Percentiles rank a stretch among this genome's conserved stretches.
Conservation (phyloP, 1,140 invertebrate species). For the Andricus grossulariae region DNA sequence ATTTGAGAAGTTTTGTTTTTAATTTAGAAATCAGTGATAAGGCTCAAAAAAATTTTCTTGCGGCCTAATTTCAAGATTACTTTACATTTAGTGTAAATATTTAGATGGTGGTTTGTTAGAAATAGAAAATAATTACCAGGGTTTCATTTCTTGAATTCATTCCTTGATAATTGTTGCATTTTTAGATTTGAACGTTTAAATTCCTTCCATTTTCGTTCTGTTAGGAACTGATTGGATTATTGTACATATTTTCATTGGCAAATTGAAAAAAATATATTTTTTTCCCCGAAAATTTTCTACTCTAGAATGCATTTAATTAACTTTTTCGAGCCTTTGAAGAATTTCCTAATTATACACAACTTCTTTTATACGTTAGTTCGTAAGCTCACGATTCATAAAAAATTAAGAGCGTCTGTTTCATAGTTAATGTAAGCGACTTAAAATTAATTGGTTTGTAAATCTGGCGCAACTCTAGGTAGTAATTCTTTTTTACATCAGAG, state of each 20-base stretch:
- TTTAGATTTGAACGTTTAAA: not conserved
- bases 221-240: too few species aligned
- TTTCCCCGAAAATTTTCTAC: too few species aligned
- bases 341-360: not conserved
- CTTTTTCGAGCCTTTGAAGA: too few species aligned
- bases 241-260: too few species aligned
- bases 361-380: not conserved
- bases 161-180: slow-evolving; percentile 8
- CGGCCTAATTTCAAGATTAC: not conserved
- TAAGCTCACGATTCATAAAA: not conserved
- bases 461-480: not conserved
- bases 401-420: not conserved
- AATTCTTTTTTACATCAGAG: not conserved
- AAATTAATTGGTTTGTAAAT: not conserved
- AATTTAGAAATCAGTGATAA: too few species aligned
- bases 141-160: slow-evolving; percentile 6
- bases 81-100: slow-evolving; percentile 22
- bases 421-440: not conserved
- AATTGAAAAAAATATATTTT: too few species aligned
- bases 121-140: not conserved
- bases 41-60: not conserved
- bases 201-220: too few species aligned
- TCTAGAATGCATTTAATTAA: too few species aligned
- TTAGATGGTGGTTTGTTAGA: not conserved
- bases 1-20: slow-evolving; percentile 6